Conservation (phyloP, 2,888 invertebrate genomes). For the Spilarctia lutea region DNA sequence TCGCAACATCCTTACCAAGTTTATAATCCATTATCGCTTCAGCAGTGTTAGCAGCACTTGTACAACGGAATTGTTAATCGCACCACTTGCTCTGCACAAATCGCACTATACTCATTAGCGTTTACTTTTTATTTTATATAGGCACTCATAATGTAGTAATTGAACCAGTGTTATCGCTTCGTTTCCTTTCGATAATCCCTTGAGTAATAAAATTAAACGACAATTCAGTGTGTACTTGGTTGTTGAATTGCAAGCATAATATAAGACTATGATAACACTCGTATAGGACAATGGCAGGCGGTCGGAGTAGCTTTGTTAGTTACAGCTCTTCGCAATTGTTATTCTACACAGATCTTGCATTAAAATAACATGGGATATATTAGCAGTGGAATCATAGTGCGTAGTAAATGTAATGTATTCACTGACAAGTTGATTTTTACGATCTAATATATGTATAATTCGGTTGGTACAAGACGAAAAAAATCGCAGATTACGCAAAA, state of each 20-base stretch:
- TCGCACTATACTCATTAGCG: slow-evolving; percentile 42
- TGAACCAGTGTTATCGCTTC: slow-evolving; percentile 54
- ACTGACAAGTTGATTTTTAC: not conserved
- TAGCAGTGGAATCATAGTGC: not conserved
- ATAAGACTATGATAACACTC: slow-evolving; percentile 4
- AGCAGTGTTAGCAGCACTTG: not conserved
- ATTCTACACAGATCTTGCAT: slow-evolving; percentile 10
- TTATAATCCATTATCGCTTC: slow-evolving; percentile 54
- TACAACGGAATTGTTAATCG: not conserved
- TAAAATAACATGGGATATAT: slow-evolving; percentile 4
- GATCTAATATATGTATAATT: not conserved
- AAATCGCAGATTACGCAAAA: not conserved
- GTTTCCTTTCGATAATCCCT: slow-evolving; percentile 68
- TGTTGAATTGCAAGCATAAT: not conserved
- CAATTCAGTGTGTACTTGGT: not conserved
- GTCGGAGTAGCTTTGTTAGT: not conserved
- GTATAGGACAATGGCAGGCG: slow-evolving; percentile 6
- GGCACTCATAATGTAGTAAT: slow-evolving; percentile 45
- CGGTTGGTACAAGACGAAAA: not conserved
- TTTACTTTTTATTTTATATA: slow-evolving; percentile 10
- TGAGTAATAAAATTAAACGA: slow-evolving; percentile 57
- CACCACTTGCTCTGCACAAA: not conserved
- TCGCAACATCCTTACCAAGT: slow-evolving; percentile 59
- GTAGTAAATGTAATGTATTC: not conserved
- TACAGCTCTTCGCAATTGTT: not conserved